Evolutionary conservation across 2,888 invertebrate species (phyloP), one percentile per base, ranked within the genome.

Genomic region (Baccha elongata): DNA sequence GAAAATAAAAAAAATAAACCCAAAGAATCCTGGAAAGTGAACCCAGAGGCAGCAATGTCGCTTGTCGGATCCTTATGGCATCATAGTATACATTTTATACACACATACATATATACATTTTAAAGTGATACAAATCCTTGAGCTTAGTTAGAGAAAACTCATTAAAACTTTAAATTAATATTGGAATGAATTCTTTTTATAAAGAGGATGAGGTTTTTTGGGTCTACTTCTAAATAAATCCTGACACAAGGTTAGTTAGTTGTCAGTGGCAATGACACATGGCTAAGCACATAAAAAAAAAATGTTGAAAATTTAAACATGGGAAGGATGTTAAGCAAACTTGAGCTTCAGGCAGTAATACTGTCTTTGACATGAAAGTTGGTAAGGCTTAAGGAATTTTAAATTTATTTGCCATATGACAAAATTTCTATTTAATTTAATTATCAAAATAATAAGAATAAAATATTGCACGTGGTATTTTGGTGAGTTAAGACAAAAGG

Each of bases 101-200:
- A 10, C 23, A 40, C 35, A 15, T 8, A 44, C 21, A 13, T 1
- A 37, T 55, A 40, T 32, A 40, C 15, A 62, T 44, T 58, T 69
- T 71, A 62, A 71, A 81, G 68, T 72, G 67, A 83, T 76, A 83
- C 76, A 76, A 76, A 76, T 83, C 81, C 81, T 76, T 83, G 62
- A 83, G 67, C 76, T 76, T 71, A 67, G 71, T 35, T n/a, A 46
- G 62, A 60, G 81, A 76, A 83, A 76, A 83, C 76, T 83, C 76
- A 83, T 83, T 83, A 83, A 83, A 83, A 83, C 72, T 83, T 83
- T 83, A 83, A 83, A 83, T 76, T 76, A 83, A 83, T 76, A 83
- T 83, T 72, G 67, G 55, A 83, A 76, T 48, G 81, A 50, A 37
- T 53, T 15, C 19, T 32, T 15, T 35, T 17, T n/a, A 48, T 21